These are phyloP conservation scores for Acanthosepion esculentum DNA, from an alignment of 2,888 invertebrate genomes.

Conservation along the genomic window DNA sequence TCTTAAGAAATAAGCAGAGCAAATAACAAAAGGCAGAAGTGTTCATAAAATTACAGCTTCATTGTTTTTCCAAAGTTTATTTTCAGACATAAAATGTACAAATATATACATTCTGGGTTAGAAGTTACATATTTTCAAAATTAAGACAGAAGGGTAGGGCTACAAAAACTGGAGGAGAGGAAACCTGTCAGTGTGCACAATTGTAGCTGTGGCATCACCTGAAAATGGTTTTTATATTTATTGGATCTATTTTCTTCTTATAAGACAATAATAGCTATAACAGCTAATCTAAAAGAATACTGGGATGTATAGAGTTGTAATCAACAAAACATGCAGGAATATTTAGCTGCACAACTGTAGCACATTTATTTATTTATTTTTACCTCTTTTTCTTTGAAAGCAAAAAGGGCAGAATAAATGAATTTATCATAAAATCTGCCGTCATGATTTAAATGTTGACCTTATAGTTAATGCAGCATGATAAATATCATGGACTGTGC, in stretches of 20 bases:
- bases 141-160: neutral
- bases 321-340: conserved; percentile 25
- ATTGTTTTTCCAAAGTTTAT: conserved; percentile 23
- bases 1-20: conserved; percentile 33
- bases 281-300: neutral
- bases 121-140: neutral
- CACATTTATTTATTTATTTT: neutral
- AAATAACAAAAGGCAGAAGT: conserved; percentile 33
- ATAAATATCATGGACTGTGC: neutral
- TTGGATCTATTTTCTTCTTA: neutral
- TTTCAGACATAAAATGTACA: conserved; percentile 33
- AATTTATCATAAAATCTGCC: neutral
- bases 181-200: conserved; percentile 33
- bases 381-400: too few relatives aligned
- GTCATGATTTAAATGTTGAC: neutral
- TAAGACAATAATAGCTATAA: neutral
- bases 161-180: neutral
- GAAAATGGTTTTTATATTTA: neutral
- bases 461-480: neutral
- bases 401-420: neutral
- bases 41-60: conserved; percentile 33
- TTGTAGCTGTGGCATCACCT: conserved; percentile 33
- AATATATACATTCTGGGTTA: conserved; percentile 33
- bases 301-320: neutral
- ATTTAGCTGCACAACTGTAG: neutral